These are phyloP conservation scores for Sminthopsis crassicaudata DNA, from an alignment of 2,113 vertebrate species.

Conservation along the genomic window DNA sequence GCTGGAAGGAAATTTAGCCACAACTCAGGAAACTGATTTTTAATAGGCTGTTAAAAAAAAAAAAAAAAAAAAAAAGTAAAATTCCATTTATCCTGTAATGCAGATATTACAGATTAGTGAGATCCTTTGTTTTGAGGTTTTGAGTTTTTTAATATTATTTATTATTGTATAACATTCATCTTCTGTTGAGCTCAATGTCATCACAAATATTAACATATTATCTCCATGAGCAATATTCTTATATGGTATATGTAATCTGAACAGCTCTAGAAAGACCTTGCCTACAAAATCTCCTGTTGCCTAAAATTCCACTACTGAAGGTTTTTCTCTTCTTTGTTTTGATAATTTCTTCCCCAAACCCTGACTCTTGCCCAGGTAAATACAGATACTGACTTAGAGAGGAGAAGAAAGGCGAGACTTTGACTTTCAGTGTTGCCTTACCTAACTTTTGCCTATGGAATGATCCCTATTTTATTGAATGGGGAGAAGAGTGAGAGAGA, in stretches of 20 bases:
- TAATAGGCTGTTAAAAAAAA: neutral
- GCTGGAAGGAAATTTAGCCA: neutral
- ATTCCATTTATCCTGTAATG: neutral
- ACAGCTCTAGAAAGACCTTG: neutral
- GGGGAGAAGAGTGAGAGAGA: constrained; percentile 1
- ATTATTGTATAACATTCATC: neutral
- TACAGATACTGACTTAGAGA: neutral
- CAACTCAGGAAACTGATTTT: neutral
- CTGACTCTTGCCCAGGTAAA: neutral
- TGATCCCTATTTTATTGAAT: constrained; percentile 2
- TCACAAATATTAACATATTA: neutral
- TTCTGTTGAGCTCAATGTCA: neutral
- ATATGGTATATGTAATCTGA: neutral
- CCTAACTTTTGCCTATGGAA: neutral
- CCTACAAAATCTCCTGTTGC: neutral
- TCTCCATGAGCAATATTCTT: neutral
- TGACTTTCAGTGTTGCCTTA: neutral
- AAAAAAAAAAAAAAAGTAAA: neutral
- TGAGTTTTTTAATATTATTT: neutral
- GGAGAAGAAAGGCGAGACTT: constrained; percentile 7
- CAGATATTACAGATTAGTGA: neutral
- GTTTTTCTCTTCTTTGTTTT: neutral
- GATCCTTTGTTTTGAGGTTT: neutral
- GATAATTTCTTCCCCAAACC: neutral
- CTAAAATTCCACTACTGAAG: neutral